These are phyloP conservation scores for Pheosia tremula DNA, from an alignment of 2,888 invertebrate genomes.

Conservation along the genomic window DNA sequence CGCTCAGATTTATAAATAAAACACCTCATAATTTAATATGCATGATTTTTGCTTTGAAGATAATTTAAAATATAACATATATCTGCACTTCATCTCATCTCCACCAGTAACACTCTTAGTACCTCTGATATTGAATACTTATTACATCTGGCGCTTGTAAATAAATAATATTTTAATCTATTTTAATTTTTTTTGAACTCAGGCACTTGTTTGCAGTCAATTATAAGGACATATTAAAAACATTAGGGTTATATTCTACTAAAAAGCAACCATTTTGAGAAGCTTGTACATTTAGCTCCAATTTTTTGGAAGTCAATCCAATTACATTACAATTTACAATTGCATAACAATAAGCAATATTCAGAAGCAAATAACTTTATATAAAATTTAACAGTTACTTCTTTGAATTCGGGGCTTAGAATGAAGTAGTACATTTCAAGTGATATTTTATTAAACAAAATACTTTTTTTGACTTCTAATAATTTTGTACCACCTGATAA, in stretches of 20 bases:
- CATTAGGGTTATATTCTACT: neutral
- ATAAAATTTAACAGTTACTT: too few species aligned
- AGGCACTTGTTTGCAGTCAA: too few species aligned
- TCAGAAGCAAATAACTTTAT: too few species aligned
- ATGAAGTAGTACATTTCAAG: too few species aligned
- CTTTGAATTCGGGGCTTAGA: too few species aligned
- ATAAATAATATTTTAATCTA: neutral
- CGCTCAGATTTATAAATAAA: neutral
- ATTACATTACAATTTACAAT: too few species aligned
- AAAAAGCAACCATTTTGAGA: neutral
- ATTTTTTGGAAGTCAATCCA: too few species aligned
- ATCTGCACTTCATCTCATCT: slow-evolving; percentile 11
- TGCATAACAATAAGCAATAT: too few species aligned
- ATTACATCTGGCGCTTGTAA: neutral
- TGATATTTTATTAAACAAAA: too few species aligned
- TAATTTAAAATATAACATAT: slow-evolving; percentile 1
- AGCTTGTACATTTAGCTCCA: neutral
- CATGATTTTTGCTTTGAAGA: slow-evolving; percentile 17
- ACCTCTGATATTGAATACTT: neutral
- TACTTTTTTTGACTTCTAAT: too few species aligned
- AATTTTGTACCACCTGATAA: too few species aligned
- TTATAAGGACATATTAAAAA: too few species aligned
- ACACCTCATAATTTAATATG: slow-evolving; percentile 10
- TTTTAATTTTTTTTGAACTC: neutral
- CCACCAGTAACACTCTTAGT: slow-evolving; percentile 9